Percentiles rank a stretch among this genome's conserved stretches.
Conservation (phyloP, 2,797 vertebrate genomes). For the Eulemur albifrons region DNA sequence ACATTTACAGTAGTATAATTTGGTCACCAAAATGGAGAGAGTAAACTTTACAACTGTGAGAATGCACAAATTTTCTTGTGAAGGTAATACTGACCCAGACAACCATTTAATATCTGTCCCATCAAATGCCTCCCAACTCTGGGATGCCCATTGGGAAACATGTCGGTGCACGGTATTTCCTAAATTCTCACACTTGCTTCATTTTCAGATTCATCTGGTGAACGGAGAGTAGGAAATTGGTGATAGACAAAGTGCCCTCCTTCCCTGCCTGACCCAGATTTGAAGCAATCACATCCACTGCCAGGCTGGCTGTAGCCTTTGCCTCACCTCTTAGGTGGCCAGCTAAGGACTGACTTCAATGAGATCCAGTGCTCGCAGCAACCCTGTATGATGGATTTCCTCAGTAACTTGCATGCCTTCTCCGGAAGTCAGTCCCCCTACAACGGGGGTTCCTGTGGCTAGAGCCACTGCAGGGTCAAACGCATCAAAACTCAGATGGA, state of each 20-base stretch:
- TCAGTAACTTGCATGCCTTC: constrained; percentile 96
- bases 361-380: constrained; percentile 94
- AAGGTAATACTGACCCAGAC: constrained; percentile 60
- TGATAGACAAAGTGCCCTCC: constrained; percentile 87
- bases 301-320: constrained; percentile 89
- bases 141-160: constrained; percentile 65
- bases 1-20: constrained; percentile 72
- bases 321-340: constrained; percentile 88
- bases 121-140: constrained; percentile 62
- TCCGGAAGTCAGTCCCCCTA: constrained; percentile 94
- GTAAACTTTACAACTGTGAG: not conserved
- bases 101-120: constrained; percentile 25
- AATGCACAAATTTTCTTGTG: constrained; percentile 66
- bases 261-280: constrained; percentile 92
- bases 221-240: constrained; percentile 84
- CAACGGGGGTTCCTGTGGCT: constrained; percentile 94
- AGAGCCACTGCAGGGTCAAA: constrained; percentile 95
- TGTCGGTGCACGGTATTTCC: not conserved
- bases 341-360: constrained; percentile 94
- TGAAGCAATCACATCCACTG: constrained; percentile 92
- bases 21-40: constrained; percentile 55
- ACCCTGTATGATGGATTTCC: constrained; percentile 95
- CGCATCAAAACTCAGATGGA: constrained; percentile 96
- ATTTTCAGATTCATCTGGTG: constrained; percentile 85
- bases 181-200: constrained; percentile 86